Conservation (phyloP, 1,140 invertebrate species). For the Chironomus striatipennis region DNA sequence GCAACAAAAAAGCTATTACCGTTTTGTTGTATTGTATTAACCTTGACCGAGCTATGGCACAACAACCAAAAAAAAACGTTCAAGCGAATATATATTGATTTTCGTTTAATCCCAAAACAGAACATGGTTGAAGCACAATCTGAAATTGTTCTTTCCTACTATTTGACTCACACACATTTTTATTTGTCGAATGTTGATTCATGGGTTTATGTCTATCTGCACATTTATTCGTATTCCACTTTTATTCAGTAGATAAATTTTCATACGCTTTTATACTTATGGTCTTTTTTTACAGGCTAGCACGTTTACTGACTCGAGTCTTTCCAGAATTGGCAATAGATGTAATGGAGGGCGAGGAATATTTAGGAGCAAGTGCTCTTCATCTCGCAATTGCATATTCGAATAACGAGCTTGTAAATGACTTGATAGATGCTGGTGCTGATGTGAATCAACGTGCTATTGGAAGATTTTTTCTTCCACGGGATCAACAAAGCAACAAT, state of each 20-base stretch:
- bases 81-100: too few species aligned
- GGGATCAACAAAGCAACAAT: constrained; percentile 73
- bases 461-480: constrained; percentile 85
- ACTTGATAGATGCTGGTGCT: constrained; percentile 82
- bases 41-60: too few species aligned
- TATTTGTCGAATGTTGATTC: background rate
- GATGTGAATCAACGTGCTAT: constrained; percentile 86
- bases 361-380: constrained; percentile 86
- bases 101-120: too few species aligned
- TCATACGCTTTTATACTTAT: too few species aligned
- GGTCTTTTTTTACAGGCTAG: constrained; percentile 53
- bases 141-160: too few species aligned
- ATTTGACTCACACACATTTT: background rate
- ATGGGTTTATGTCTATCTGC: background rate
- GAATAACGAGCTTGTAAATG: constrained; percentile 92
- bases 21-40: too few species aligned
- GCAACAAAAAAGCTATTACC: too few species aligned
- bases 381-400: constrained; percentile 94
- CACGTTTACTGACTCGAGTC: constrained; percentile 78
- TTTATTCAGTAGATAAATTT: too few species aligned
- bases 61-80: too few species aligned
- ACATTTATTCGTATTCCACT: constrained; percentile 27
- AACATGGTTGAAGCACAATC: too few species aligned
- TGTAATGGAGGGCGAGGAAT: constrained; percentile 95
- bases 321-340: constrained; percentile 88